Evolutionary conservation across 2,113 vertebrate genomes (phyloP), one percentile per base, ranked within the genome.

Genomic region (Danio rerio): DNA sequence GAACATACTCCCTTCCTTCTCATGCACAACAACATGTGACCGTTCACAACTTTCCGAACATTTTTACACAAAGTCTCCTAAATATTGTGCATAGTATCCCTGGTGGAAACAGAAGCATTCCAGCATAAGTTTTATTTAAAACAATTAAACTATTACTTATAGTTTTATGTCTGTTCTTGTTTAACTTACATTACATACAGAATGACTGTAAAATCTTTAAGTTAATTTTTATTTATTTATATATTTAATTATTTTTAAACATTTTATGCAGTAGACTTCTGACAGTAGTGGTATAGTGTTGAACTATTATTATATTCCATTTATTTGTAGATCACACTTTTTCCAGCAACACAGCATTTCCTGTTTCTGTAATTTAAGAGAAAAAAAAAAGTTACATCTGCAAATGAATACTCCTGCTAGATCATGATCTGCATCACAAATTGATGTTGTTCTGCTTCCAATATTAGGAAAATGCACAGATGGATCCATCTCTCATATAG

Each of bases 391-490:
- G 50, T 79, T 81, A 18, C 62, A 55, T 13, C 3, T 50, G 58
- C 62, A 84, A 84, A 84, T 80, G 52, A 73, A 75, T 49, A 68
- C 78, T 61, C 75, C 75, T 61, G 55, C 82, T 76, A 84, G 73
- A 84, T 87, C 81, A 84, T 81, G 82, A 87, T 76, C 77, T 80
- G 78, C 84, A 81, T 74, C 63, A 47, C 16, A 65, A 53, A 63
- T 58, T 75, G 74, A 80, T 84, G 70, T 82, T 76, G 63, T 82
- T 87, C 86, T 63, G 78, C 76, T 86, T 71, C 76, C 78, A 66
- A 69, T 86, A 80, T 81, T 81, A 73, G 61, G 65, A 49, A 78
- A 83, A 87, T 81, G 63, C 59, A 66, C 72, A 85, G 70, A 78
- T 77, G 78, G 83, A 83, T 72, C 79, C 40, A 85, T 83, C 20